Conservation (phyloP, 2,797 vertebrate genomes). For the Menidia menidia region DNA sequence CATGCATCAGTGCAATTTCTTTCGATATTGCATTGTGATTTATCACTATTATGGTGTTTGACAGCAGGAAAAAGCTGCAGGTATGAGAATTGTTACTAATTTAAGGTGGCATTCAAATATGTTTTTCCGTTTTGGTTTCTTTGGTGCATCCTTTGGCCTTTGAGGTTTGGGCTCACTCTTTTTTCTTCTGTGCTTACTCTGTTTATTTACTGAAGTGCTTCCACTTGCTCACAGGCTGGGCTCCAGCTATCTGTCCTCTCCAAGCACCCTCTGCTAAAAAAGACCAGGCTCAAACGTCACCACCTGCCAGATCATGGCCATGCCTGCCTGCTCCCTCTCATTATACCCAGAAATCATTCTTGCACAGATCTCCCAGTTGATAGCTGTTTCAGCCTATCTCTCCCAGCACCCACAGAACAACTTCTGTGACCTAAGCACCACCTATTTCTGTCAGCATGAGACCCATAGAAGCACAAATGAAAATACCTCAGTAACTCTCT, state of each 20-base stretch:
- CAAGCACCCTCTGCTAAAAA: not conserved
- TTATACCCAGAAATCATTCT: not conserved
- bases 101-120: not conserved
- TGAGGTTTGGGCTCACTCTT: not conserved
- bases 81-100: no score
- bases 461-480: not conserved
- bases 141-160: not conserved
- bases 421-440: not conserved
- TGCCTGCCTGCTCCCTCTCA: not conserved
- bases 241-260: not conserved
- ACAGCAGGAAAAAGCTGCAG: not conserved
- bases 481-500: not conserved
- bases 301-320: not conserved
- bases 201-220: not conserved
- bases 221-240: not conserved
- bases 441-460: not conserved
- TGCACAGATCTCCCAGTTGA: no score
- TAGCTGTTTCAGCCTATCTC: not conserved
- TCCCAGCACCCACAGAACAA: no score
- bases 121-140: not conserved
- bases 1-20: no score
- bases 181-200: not conserved
- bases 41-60: no score
- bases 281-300: no score
- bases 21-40: no score